Conservation (phyloP, 2,797 vertebrate genomes). For the Apogon talboti region DNA sequence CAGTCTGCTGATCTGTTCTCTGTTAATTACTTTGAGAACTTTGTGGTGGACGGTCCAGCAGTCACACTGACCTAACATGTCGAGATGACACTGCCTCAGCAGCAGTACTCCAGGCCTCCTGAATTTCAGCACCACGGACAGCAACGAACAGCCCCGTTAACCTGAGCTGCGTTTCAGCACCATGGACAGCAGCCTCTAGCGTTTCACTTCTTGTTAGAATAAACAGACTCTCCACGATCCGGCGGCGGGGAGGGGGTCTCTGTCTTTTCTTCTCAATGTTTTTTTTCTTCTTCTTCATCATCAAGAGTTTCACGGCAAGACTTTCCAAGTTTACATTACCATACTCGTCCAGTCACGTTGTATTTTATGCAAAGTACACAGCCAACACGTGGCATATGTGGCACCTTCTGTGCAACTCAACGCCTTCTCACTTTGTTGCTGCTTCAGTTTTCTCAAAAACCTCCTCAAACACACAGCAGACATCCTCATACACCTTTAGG, state of each 20-base stretch:
- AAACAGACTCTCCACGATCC: neutral
- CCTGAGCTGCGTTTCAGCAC: constrained; percentile 32
- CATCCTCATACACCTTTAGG: neutral
- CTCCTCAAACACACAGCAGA: neutral
- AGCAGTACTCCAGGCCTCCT: neutral
- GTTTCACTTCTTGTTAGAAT: neutral
- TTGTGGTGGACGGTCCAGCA: neutral
- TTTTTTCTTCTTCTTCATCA: neutral
- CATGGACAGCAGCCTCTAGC: constrained; percentile 30
- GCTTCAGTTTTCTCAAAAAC: constrained; percentile 14
- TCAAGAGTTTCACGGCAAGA: neutral
- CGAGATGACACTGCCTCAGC: neutral
- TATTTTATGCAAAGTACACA: constrained; percentile 44
- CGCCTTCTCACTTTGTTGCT: constrained; percentile 39
- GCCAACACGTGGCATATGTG: constrained; percentile 49
- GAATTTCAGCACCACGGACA: constrained; percentile 52
- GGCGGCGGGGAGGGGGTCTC: neutral
- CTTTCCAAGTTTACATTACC: constrained; percentile 23
- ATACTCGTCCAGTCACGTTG: constrained; percentile 45
- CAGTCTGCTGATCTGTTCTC: neutral
- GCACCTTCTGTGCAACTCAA: constrained; percentile 38
- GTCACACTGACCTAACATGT: constrained; percentile 3
- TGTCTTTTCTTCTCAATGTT: neutral
- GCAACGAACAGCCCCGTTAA: neutral
- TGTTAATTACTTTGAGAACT: neutral